A percentile compares a stretch with the other conserved stretches of the same genome.
These are phyloP conservation scores for Lasioglossum malachurum DNA, from an alignment of 2,888 invertebrate genomes.

Conservation along the genomic window DNA sequence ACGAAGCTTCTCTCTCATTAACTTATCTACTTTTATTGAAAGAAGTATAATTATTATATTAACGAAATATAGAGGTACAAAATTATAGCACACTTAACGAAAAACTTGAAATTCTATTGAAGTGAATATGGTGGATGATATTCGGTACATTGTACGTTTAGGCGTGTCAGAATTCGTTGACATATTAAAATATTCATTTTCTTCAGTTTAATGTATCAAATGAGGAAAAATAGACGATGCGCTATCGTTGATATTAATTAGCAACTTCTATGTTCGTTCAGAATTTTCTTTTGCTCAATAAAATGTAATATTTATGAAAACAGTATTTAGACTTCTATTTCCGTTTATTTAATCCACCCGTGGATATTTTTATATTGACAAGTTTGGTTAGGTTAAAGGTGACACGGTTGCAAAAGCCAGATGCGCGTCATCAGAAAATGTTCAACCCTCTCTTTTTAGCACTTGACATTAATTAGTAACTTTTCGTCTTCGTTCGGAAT, in stretches of 20 bases:
- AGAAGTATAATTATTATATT: no score
- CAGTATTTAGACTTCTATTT: neutral
- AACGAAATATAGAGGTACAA: no score
- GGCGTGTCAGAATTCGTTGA: no score
- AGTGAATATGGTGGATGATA: no score
- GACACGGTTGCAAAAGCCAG: neutral
- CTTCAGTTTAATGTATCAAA: no score
- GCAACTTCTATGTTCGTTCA: neutral
- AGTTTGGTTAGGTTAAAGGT: neutral
- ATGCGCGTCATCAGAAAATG: neutral
- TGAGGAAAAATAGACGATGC: no score
- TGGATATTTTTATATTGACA: neutral
- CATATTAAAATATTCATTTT: no score
- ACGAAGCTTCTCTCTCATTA: no score
- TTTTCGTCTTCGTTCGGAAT: neutral
- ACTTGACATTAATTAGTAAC: neutral
- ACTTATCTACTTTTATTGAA: no score
- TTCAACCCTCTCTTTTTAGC: neutral
- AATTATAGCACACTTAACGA: no score
- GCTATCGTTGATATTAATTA: neutral
- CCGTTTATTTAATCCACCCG: neutral
- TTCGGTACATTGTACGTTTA: no score
- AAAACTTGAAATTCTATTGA: no score
- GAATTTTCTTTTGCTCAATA: neutral
- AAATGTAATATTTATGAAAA: neutral